Evolutionary conservation across 2,113 vertebrate species (phyloP), one percentile per base, ranked within the genome.

Genomic region (Catagonus wagneri): DNA sequence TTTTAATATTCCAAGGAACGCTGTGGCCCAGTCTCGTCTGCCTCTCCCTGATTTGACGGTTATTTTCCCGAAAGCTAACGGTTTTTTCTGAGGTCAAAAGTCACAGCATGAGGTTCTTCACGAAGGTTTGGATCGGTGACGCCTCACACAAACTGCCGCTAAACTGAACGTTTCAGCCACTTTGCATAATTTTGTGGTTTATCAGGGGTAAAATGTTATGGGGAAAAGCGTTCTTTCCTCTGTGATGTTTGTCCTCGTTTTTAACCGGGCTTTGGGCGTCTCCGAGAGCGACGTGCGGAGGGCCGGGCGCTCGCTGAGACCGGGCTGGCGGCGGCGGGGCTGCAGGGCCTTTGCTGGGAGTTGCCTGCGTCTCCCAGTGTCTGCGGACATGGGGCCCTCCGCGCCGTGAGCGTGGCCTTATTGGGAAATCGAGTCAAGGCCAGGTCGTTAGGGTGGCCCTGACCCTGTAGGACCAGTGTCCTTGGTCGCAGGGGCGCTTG

Each of bases 61-160:
- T 1, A 0, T 9, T 29, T 34, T 72, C 74, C 44, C 12, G 7
- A 50, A 56, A 27, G 76, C 54, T 34, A 2, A 56, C 25, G 16
- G 27, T 25, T 29, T 44, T 29, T 44, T 7, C 10, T 6, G 50
- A n/a, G 52, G 34, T 44, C 68, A 7, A 27, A 54, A n/a, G 8
- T 29, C 63, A 22, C 23, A 52, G 16, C 2, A 2, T 7, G 7
- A 32, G 15, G 1, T 20, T 22, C 72, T 25, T 29, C 29, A 3
- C 3, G 1, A 0, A 14, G 16, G 19, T 29, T 1, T 29, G 32
- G 25, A 52, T 9, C 80, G 22, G 0, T 0, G 15, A 0, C 13
- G 0, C 27, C 10, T n/a, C 60, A 20, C 1, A 2, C 13, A 50
- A 16, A 16, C 0, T 4, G 32, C 50, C 5, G 34, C 14, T 9